Evolutionary conservation across 2,888 invertebrate species (phyloP), one percentile per base, ranked within the genome.

Genomic region (Trissonchulus sp.): DNA sequence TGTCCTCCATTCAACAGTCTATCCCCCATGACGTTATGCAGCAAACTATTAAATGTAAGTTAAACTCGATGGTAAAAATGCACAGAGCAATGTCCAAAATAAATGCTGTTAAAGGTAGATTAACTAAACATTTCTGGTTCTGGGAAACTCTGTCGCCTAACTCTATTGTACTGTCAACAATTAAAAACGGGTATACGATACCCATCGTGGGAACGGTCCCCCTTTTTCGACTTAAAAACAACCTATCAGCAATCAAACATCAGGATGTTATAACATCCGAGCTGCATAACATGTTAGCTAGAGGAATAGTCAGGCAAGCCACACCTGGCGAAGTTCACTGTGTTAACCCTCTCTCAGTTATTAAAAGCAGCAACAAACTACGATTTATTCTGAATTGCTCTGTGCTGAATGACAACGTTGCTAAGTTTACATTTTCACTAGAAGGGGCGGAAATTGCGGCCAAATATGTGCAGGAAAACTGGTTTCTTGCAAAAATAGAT

Each of bases 301-400:
- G 65, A 18, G 15, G 30, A 28, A 65, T 65, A 31, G 65, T 65
- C n/a, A 65, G 65, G n/a, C 15, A 15, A 28, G 65, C 34, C n/a
- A 8, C 8, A 15, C 3, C 31, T 18, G n/a, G 15, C n/a, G 65
- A 65, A 28, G n/a, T 28, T 65, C 15, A 18, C 15, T 65, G 8
- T 65, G 65, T 65, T 28, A 65, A 65, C 34, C 65, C 65, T 28
- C 65, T 65, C 15, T 65, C 65, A 18, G 65, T 28, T 31, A 31
- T 34, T 65, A 18, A 18, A 15, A 65, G 65, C 30, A 65, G 65
- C n/a, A 65, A 65, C 34, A 65, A 65, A 34, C 30, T 65, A 31
- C 65, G 65, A 8, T 65, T 65, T 28, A 65, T 65, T 65, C n/a
- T 65, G 30, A 28, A 65, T 65, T 65, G 65, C n/a, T 65, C 65